Base-by-base conservation (phyloP, 2,888 invertebrate species). In the Griposia aprilina region DNA sequence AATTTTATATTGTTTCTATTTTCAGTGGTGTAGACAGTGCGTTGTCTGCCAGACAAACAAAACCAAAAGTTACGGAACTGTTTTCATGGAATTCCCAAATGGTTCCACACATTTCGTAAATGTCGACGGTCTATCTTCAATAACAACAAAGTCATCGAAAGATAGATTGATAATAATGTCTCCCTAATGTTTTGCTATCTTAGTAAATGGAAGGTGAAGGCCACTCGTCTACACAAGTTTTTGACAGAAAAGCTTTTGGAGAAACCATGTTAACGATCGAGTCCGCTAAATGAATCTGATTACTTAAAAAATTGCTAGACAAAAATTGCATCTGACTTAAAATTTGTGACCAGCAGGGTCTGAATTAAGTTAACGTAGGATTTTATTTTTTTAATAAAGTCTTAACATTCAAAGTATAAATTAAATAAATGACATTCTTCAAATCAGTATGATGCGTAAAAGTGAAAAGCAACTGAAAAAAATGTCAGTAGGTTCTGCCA, bases 141-240 rank as follows among this genome's bases (percentile, higher is more conserved):
- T 73, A 15, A 36, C 48, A 63, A 81, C 60, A 62, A 63, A 48
- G 50, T 57, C 36, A 73, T 72, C 41, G 48, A 63, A 17, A 57
- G 55, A 81, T 73, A 55, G 17, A 78, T 78, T n/a, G 63, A 41
- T 26, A 55, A 57, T n/a, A 78, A 72, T 57, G 48, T 63, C 57
- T 8, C 50, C 30, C 15, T 65, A 50, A 74, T 81, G n/a, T 63
- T 63, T 65, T 74, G 13, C 20, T 48, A 7, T 63, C 63, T 81
- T 57, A 41, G 50, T 50, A 65, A 81, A 81, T 74, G 4, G 11
- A 15, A 36, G 60, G 80, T 45, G 45, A 78, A 62, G 52, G 71
- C 11, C n/a, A 36, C 30, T 17, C 80, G 52, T 52, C 70, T 3
- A 70, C 60, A 48, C 60, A 69, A 79, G 15, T 52, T 68, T 30